Conservation (phyloP, 2,797 vertebrate species). For the Carcharodon carcharias region DNA sequence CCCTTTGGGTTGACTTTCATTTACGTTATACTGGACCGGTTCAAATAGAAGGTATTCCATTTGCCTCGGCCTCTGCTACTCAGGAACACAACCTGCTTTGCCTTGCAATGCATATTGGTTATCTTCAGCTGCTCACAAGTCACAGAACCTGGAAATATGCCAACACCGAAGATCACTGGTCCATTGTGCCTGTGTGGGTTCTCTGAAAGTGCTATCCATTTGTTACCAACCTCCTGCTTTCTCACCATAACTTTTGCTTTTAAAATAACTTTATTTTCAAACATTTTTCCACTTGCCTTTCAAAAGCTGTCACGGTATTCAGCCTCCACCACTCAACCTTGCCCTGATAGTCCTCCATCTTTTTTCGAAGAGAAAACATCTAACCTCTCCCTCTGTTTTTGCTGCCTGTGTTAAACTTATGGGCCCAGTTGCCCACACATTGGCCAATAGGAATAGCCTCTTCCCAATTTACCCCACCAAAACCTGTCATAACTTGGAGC, state of each 20-base stretch:
- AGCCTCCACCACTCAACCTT: not conserved
- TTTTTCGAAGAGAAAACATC: not conserved
- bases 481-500: no score
- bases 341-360: not conserved
- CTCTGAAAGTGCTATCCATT: not conserved
- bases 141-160: not conserved
- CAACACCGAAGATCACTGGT: not conserved
- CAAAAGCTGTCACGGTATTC: not conserved
- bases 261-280: not conserved
- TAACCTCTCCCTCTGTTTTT: not conserved
- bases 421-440: not conserved
- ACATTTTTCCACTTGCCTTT: not conserved
- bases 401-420: not conserved
- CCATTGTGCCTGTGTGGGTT: not conserved
- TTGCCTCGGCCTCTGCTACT: not conserved
- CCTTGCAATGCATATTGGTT: not conserved
- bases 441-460: not conserved
- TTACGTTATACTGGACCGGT: not conserved
- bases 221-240: not conserved
- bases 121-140: not conserved
- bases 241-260: not conserved
- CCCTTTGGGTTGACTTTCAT: not conserved
- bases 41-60: not conserved
- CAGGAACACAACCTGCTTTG: not conserved
- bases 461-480: not conserved